Evolutionary conservation across 1,140 invertebrate species (phyloP), one percentile per base, ranked within the genome.

Genomic region (Cotesia vestalis): DNA sequence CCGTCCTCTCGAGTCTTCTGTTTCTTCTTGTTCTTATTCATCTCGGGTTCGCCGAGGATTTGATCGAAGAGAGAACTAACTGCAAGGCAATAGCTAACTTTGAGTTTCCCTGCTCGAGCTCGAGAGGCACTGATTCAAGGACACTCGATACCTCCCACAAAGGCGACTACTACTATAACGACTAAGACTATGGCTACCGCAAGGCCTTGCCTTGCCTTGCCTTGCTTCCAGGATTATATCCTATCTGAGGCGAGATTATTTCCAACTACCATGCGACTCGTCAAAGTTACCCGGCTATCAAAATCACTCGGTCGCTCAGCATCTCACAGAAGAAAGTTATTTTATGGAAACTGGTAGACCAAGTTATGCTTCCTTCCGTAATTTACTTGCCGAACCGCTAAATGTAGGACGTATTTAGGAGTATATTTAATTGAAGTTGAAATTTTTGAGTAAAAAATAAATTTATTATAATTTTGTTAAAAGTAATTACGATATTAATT

Each of bases 91-190:
- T 3, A 14, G 51, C 17, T 3, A 55, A 71, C 61, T 71, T 66
- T 53, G 20, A 17, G 4, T 59, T 61, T 73, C 34, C 59, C 40
- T 8, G 35, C n/a, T 60, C 38, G 55, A 68, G 59, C 62, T 38
- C 51, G 52, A 11, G 11, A 46, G 11, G 40, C 40, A 46, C 40
- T 46, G 59, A 73, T 73, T 76, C 75, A 71, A 76, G 64, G 72
- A 73, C 72, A 76, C 69, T 76, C 69, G 60, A 76, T 75, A 73
- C 60, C 66, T 9, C 40, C 66, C 53, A 57, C 68, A 51, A 59
- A 69, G 63, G 59, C 59, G 27, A 27, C 59, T 36, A 46, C 38
- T 9, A 66, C 63, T 27, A 27, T 27, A 27, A 27, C 27, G 27
- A 27, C 27, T 27, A 27, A 27, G 27, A 27, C 27, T 27, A 27